Conservation (phyloP, 2,888 invertebrate species). For the Volucella inflata region DNA sequence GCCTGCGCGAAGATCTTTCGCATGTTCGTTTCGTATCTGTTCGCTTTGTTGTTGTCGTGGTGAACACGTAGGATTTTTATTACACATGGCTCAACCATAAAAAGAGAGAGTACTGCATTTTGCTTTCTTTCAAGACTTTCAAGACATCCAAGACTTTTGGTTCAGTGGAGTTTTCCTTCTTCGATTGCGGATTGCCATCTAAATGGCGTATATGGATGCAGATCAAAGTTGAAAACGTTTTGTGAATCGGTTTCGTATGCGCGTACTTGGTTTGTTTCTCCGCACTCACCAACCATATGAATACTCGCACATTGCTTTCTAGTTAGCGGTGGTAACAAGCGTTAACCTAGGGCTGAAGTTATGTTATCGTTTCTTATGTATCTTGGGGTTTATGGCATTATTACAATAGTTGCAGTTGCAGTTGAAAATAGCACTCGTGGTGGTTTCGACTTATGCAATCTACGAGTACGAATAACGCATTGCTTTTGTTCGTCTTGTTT, state of each 20-base stretch:
- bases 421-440: constrained; percentile 39
- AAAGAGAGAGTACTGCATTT: constrained; percentile 68
- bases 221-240: constrained; percentile 76
- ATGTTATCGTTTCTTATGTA: constrained; percentile 59
- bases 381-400: constrained; percentile 70
- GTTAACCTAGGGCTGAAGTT: constrained; percentile 45
- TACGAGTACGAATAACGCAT: constrained; percentile 67
- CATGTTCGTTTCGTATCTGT: constrained; percentile 21
- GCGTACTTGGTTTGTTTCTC: constrained; percentile 25
- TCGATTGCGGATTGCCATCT: constrained; percentile 62
- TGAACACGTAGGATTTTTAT: constrained; percentile 43
- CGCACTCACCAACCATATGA: no score
- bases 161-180: constrained; percentile 29
- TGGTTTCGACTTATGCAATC: constrained; percentile 45
- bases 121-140: constrained; percentile 47
- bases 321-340: constrained; percentile 55
- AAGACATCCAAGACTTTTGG: no score
- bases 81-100: constrained; percentile 37
- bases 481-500: constrained; percentile 28
- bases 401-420: constrained; percentile 53
- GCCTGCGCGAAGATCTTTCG: constrained; percentile 47
- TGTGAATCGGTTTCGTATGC: constrained; percentile 69
- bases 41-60: constrained; percentile 25
- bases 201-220: constrained; percentile 61
- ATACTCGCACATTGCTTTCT: constrained; percentile 41